These are phyloP conservation scores for Callionymus lyra DNA, from an alignment of 2,113 vertebrate genomes.

Conservation along the genomic window DNA sequence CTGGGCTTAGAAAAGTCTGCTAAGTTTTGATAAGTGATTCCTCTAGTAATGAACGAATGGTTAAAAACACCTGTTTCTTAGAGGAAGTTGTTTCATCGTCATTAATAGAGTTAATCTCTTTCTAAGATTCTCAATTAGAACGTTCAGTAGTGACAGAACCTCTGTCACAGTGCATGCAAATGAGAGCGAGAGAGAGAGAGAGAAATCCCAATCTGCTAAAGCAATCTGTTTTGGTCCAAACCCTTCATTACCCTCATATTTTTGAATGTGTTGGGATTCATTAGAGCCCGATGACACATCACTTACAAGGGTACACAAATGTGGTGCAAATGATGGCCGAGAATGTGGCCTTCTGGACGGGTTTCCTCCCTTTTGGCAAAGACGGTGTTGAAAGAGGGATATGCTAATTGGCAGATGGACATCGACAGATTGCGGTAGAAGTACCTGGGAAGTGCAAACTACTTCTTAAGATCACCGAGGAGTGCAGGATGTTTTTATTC, in stretches of 20 bases:
- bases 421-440: neutral
- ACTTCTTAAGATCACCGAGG: no score
- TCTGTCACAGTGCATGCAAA: constrained; percentile 26
- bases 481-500: no score
- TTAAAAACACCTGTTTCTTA: no score
- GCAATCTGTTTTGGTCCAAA: constrained; percentile 38
- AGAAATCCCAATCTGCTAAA: constrained; percentile 44
- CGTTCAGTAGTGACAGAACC: no score
- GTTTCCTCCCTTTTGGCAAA: constrained; percentile 24
- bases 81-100: no score
- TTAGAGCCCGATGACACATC: constrained; percentile 30
- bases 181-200: no score
- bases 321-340: constrained; percentile 27
- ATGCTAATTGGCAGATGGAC: constrained; percentile 12
- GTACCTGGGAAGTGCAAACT: no score
- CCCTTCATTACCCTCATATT: constrained; percentile 29
- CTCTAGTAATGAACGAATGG: no score
- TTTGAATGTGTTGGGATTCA: constrained; percentile 31
- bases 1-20: constrained; percentile 6
- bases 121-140: no score
- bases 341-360: constrained; percentile 28
- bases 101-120: no score
- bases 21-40: no score
- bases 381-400: constrained; percentile 16
- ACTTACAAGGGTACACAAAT: constrained; percentile 28